phyloP scores from a whole-genome alignment of 2,888 invertebrate species.

The Lycocerus yunnanus region DNA sequence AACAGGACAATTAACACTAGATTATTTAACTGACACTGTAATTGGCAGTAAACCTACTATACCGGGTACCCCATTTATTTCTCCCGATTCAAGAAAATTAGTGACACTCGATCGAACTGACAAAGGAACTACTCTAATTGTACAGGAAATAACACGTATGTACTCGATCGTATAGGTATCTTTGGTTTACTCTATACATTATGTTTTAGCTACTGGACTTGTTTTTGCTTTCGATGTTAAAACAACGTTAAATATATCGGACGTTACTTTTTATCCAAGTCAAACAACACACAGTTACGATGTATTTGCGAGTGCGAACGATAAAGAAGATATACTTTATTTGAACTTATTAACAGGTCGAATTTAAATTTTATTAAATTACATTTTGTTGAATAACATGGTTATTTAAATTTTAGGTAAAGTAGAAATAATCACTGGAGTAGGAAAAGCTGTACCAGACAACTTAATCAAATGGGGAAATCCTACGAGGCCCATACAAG shows the following conservation, averaged over 20 bases:
- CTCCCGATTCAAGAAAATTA: conserved; percentile 72
- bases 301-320: conserved; percentile 71
- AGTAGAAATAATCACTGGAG: conserved; percentile 77
- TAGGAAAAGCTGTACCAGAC: conserved; percentile 64
- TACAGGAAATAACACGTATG: conserved; percentile 68
- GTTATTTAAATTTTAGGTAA: conserved; percentile 58
- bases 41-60: conserved; percentile 66
- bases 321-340: conserved; percentile 73
- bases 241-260: conserved; percentile 73
- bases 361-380: not conserved
- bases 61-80: conserved; percentile 68
- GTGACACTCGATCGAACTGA: conserved; percentile 67
- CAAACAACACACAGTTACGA: conserved; percentile 74
- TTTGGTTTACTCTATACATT: not conserved
- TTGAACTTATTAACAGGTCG: conserved; percentile 68
- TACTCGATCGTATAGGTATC: conserved; percentile 14
- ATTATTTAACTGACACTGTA: conserved; percentile 74
- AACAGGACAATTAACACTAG: conserved; percentile 70
- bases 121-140: conserved; percentile 64
- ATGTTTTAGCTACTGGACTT: conserved; percentile 62
- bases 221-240: conserved; percentile 75
- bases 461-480: conserved; percentile 66
- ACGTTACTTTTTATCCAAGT: conserved; percentile 74
- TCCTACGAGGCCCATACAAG: conserved; percentile 68
- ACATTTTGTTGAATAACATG: not conserved